Evolutionary conservation across 1,140 invertebrate species (phyloP).

Genomic region (Drosophila guanche): DNA sequence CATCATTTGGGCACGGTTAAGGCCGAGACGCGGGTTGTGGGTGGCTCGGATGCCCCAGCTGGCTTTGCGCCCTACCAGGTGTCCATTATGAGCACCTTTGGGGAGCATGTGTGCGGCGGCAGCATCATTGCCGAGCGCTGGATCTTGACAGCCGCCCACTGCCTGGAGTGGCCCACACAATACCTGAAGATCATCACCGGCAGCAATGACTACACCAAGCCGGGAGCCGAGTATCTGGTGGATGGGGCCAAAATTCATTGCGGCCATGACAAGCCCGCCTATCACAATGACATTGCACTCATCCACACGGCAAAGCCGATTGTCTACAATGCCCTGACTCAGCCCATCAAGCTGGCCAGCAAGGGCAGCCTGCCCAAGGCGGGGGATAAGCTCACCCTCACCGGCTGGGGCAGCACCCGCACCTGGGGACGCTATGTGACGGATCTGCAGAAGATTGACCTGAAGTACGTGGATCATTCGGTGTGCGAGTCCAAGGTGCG

Average conservation of each 20-base stretch:
- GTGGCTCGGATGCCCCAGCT: slow-evolving; percentile 78
- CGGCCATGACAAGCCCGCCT: slow-evolving; percentile 69
- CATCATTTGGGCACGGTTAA: slow-evolving; percentile 42
- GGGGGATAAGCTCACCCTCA: slow-evolving; percentile 82
- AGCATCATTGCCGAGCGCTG: slow-evolving; percentile 77
- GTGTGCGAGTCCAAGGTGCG: slow-evolving; percentile 51
- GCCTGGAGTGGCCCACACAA: slow-evolving; percentile 77
- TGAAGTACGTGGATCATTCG: slow-evolving; percentile 51
- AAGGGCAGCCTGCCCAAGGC: slow-evolving; percentile 37
- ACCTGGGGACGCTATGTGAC: slow-evolving; percentile 69
- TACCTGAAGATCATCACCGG: slow-evolving; percentile 73
- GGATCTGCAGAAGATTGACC: slow-evolving; percentile 69
- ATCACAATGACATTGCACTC: slow-evolving; percentile 85
- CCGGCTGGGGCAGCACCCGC: slow-evolving; percentile 85
- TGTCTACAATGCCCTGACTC: slow-evolving; percentile 79
- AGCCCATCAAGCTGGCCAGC: slow-evolving; percentile 75
- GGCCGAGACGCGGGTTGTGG: slow-evolving; percentile 78
- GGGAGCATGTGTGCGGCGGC: slow-evolving; percentile 83
- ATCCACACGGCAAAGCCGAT: slow-evolving; percentile 83
- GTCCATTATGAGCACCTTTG: slow-evolving; percentile 78
- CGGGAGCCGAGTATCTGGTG: slow-evolving; percentile 64
- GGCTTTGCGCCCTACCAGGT: slow-evolving; percentile 84
- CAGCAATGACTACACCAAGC: slow-evolving; percentile 61
- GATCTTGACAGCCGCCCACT: slow-evolving; percentile 84
- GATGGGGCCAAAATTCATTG: slow-evolving; percentile 63